Evolutionary conservation across 2,797 vertebrate species (phyloP), one percentile per base, ranked within the genome.

Genomic region (Argentina silus): DNA sequence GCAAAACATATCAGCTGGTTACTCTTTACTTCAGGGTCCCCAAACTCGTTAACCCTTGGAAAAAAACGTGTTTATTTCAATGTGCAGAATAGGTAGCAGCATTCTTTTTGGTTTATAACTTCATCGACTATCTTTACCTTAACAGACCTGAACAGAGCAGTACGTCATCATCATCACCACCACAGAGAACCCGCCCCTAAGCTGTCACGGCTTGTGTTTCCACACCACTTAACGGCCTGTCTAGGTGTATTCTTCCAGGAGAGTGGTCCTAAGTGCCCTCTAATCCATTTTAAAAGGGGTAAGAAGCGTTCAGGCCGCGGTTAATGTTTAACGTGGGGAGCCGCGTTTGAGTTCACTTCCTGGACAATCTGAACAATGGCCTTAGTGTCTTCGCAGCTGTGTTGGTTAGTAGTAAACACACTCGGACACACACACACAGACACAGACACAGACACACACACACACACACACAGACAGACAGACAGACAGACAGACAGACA

Each of bases 241-340:
- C 82, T 77, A 73, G 77, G 78, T 87, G 80, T 72, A 77, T 63
- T 15, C 59, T 75, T 10, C 67, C 61, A 76, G 69, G 72, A 70
- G 61, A 83, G 74, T 53, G 78, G 87, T 78, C 73, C 71, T 85
- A 79, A 84, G 82, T 61, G 69, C 67, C 69, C 67, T 55, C 80
- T 90, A 86, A 90, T 86, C 86, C 86, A 55, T 57, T 82, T 86
- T 82, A 74, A 76, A 85, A 75, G 76, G 72, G 62, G 63, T 75
- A 82, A 74, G 70, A 77, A 78, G 67, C 73, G 65, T 88, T 83
- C 67, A 79, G 78, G 78, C 59, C 64, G 23, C 47, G 66, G 85
- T 76, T 87, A 90, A 87, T 89, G 84, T 85, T 87, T 88, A 87
- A 90, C 75, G 21, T 79, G 72, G 61, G 67, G 59, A 70, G 69